These are phyloP conservation scores for Hartigia nigra DNA, from an alignment of 2,888 invertebrate species.

Conservation along the genomic window DNA sequence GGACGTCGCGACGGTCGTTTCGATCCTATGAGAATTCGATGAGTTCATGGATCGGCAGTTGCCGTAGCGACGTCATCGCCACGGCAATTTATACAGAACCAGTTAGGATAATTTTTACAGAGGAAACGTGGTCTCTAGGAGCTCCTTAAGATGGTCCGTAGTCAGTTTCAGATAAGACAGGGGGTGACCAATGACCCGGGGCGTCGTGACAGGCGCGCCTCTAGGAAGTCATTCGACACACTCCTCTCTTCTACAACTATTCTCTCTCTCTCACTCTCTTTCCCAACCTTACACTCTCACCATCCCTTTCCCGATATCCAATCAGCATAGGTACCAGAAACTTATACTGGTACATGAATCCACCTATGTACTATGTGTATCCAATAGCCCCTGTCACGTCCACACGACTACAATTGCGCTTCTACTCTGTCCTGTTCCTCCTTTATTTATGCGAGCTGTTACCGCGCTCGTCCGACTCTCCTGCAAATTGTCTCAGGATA, in stretches of 20 bases:
- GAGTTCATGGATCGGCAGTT: neutral
- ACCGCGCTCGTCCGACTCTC: conserved; percentile 13
- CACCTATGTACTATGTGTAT: neutral
- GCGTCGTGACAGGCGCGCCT: conserved; percentile 63
- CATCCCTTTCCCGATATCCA: conserved; percentile 15
- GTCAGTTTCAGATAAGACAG: conserved; percentile 51
- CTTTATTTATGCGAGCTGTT: conserved; percentile 22
- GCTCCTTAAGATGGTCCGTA: conserved; percentile 45
- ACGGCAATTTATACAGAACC: neutral
- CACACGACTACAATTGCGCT: conserved; percentile 14
- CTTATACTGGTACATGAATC: neutral
- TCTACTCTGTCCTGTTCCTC: conserved; percentile 15
- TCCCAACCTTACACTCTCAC: conserved; percentile 23
- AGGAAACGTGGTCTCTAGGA: conserved; percentile 2
- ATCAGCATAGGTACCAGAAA: conserved; percentile 8
- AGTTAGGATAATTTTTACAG: neutral
- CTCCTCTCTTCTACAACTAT: conserved; percentile 13
- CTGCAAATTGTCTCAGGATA: conserved; percentile 21
- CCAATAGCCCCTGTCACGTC: conserved; percentile 8
- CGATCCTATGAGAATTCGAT: neutral
- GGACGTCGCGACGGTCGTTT: neutral
- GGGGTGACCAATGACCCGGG: conserved; percentile 60
- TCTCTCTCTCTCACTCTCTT: conserved; percentile 24
- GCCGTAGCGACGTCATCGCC: neutral
- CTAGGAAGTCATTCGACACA: conserved; percentile 59